Conservation (phyloP, 2,888 invertebrate species). For the Lingula anatina region DNA sequence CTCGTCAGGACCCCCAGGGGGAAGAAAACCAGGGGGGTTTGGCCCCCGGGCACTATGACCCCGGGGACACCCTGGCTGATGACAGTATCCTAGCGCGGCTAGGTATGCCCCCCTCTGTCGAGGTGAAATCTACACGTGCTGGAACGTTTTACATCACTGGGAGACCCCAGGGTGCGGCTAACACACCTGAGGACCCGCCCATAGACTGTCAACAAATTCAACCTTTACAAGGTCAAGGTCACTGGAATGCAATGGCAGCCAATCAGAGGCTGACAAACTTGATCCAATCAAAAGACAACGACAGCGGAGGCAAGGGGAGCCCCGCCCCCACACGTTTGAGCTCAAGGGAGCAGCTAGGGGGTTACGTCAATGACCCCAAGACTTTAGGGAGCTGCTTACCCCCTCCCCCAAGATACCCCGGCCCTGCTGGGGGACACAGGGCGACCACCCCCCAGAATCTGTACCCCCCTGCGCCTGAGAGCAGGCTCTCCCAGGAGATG, state of each 20-base stretch:
- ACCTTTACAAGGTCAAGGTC: neutral
- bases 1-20: conserved; percentile 83
- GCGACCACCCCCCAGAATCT: too few species aligned
- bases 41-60: conserved; percentile 11
- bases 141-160: conserved; percentile 13
- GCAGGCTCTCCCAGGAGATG: conserved; percentile 9
- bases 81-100: conserved; percentile 39
- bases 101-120: conserved; percentile 28
- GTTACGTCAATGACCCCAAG: too few species aligned
- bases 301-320: too few species aligned
- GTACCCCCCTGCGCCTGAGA: conserved; percentile 14
- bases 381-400: too few species aligned
- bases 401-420: too few species aligned
- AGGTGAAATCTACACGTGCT: conserved; percentile 9
- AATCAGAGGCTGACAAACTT: neutral
- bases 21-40: conserved; percentile 63
- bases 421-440: conserved; percentile 6
- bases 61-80: conserved; percentile 19
- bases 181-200: neutral
- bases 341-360: too few species aligned
- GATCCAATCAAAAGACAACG: neutral
- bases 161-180: neutral
- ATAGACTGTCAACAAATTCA: neutral
- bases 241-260: neutral
- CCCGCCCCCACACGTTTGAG: too few species aligned